Evolutionary conservation across 2,113 vertebrate species (phyloP), one percentile per base, ranked within the genome.

Genomic region (Theristicus caerulescens): DNA sequence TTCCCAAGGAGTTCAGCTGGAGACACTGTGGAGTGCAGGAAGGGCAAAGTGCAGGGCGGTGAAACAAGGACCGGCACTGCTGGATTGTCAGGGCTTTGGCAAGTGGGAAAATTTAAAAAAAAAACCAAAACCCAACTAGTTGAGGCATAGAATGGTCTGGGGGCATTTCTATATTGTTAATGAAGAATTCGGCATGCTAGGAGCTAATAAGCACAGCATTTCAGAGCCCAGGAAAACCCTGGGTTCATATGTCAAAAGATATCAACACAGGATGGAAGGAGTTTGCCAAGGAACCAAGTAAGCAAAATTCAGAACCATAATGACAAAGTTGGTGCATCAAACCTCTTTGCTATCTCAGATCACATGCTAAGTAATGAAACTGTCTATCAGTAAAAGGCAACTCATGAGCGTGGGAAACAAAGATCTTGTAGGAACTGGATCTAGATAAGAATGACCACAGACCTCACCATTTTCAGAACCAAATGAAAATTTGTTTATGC

Each of bases 331-430:
- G 74, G 55, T 84, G 90, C 76, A 77, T 83, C 92, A 95, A 93
- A 89, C 88, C 73, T 82, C 91, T 72, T 61, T 85, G 81, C 86
- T 94, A 92, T 94, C 92, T 93, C 70, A 93, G 83, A 94, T 95
- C 64, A 54, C 58, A 70, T 1, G 5, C 31, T 72, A 85, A 82
- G 62, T 72, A 72, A 93, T 88, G 93, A 94, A 95, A 88, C 64
- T 88, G 62, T 85, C 85, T 77, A 89, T 93, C 95, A 87, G 38
- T 80, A 93, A 66, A 84, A 93, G 58, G 67, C 67, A 97, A 59
- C 84, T 88, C 67, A 66, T 82, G 82, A 95, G 94, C 79, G 78
- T 95, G 91, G 93, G 93, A 96, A 96, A 97, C 81, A 94, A 95
- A 95, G 91, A 84, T 92, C 58, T 82, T 1, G 1, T 61, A 86